Conservation (phyloP, 2,797 vertebrate genomes). For the Onychomys arenicola region DNA sequence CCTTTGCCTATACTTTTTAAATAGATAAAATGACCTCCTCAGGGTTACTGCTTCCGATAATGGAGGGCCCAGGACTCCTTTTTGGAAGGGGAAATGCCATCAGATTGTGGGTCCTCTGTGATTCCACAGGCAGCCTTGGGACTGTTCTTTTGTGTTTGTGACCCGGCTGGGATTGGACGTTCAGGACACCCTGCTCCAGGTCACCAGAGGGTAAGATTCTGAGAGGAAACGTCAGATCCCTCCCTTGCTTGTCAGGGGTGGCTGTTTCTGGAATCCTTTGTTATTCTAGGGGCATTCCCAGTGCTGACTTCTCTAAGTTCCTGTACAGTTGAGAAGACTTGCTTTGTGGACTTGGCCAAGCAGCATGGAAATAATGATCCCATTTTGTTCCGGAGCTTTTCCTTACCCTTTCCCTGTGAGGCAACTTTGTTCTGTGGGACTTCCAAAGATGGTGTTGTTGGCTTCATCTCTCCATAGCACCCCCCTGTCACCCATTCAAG, state of each 20-base stretch:
- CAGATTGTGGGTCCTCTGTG: background rate
- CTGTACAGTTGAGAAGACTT: conserved; percentile 58
- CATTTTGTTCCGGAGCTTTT: conserved; percentile 55
- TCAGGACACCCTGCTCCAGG: background rate
- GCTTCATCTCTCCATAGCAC: background rate
- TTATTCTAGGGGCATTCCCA: conserved; percentile 66
- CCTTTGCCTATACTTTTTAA: background rate
- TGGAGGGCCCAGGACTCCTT: background rate
- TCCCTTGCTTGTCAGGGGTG: background rate
- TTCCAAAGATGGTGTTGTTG: conserved; percentile 20
- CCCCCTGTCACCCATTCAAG: background rate
- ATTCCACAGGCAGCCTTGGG: background rate
- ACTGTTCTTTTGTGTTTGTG: background rate
- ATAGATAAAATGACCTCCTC: background rate
- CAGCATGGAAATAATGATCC: conserved; percentile 64
- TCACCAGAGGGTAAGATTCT: conserved; percentile 42
- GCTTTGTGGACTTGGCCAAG: conserved; percentile 55
- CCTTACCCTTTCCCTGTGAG: conserved; percentile 28
- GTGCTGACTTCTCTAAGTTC: conserved; percentile 60
- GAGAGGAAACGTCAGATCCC: conserved; percentile 41
- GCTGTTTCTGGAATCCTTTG: conserved; percentile 54
- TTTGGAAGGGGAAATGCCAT: background rate
- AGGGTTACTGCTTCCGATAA: background rate
- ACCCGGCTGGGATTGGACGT: background rate
- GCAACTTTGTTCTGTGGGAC: conserved; percentile 58